Evolutionary conservation across 2,113 vertebrate genomes (phyloP), one percentile per base, ranked within the genome.

Genomic region (Hippotragus niger): DNA sequence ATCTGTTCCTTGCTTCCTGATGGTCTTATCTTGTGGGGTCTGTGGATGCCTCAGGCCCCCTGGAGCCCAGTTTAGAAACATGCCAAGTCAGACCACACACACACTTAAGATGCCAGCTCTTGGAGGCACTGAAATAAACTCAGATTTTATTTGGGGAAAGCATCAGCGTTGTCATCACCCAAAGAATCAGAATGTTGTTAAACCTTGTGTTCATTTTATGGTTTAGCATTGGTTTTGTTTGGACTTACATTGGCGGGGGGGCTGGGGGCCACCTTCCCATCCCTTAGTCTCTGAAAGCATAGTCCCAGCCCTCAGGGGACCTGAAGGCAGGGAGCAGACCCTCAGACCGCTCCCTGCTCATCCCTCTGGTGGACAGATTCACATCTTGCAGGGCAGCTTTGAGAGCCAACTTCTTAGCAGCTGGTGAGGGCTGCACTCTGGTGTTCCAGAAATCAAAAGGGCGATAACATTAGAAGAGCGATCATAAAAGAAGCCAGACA

Each of bases 101-200:
- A 1, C 2, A 8, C 50, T 93, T 21, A 53, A 80, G 91, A 80
- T 80, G 57, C 55, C 78, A 53, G 25, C n/a, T 60, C 90, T 78
- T 33, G 10, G 91, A 92, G 71, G 13, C 83, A 78, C 58, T 23
- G n/a, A 91, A 96, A 98, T 80, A 88, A 89, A 90, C 86, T 53
- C 91, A 15, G n/a, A 58, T 16, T 71, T 29, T 36, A 82, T 57
- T 36, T 23, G 78, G 52, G 71, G 40, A 40, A 31, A 88, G 55
- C 40, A 7, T 55, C 64, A 25, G 0, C 2, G 2, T 21, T 15
- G 47, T 67, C 74, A 10, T 43, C 36, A 2, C 29, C 67, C 31
- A 27, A 52, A 36, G 36, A 36, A 25, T 43, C 71, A 43, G 60
- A 50, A 8, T 12, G 2, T 36, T 2, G 33, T 52, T 71, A 15